Conservation (phyloP, 2,113 vertebrate genomes). For the Lepidothrix coronata region DNA sequence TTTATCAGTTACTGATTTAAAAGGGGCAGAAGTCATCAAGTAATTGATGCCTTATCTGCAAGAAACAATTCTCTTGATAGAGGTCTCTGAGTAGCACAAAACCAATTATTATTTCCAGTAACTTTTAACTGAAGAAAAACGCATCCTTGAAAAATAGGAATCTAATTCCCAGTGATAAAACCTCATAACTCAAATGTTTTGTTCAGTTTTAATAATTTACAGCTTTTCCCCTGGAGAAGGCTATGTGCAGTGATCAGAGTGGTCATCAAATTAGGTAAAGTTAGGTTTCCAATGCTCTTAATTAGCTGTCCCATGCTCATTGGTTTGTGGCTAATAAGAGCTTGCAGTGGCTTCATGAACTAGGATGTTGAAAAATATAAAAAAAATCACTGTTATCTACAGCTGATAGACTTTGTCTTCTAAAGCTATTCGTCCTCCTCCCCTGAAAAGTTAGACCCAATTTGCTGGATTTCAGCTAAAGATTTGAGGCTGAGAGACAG, state of each 20-base stretch:
- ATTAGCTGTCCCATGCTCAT: neutral
- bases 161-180: conserved; percentile 21
- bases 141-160: neutral
- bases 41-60: conserved; percentile 11
- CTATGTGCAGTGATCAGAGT: neutral
- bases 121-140: conserved; percentile 40
- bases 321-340: neutral
- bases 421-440: neutral
- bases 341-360: neutral
- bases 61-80: conserved; percentile 13
- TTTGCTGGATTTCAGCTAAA: neutral
- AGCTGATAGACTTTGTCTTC: neutral
- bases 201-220: conserved; percentile 3
- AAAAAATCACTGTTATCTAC: neutral
- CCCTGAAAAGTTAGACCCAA: neutral
- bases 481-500: neutral
- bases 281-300: neutral
- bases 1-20: conserved; percentile 6
- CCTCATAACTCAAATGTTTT: neutral
- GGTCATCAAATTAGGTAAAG: neutral
- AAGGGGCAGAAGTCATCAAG: conserved; percentile 15
- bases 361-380: neutral
- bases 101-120: conserved; percentile 15
- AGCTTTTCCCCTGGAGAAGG: neutral
- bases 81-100: conserved; percentile 21